A percentile compares a stretch with the other conserved stretches of the same genome.
Conservation (phyloP, 1,140 invertebrate species). For the Acromyrmex charruanus region DNA sequence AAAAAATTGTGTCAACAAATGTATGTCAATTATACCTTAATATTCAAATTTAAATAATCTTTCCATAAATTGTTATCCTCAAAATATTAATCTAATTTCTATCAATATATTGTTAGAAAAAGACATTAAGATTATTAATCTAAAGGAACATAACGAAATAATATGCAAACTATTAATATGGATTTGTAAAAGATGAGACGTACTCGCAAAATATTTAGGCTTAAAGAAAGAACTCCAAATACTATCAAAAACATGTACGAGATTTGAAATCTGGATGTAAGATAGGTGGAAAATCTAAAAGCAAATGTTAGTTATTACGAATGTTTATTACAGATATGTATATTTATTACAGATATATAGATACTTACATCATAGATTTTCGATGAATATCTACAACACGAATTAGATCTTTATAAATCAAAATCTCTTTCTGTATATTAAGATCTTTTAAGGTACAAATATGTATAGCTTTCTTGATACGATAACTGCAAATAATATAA, state of each 20-base stretch:
- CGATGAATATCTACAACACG: slow-evolving; percentile 17
- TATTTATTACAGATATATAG: neutral
- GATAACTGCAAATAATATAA: slow-evolving; percentile 22
- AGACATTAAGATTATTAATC: neutral
- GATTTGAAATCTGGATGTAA: neutral
- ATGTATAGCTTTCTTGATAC: neutral
- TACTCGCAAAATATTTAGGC: slow-evolving; percentile 20
- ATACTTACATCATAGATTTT: neutral
- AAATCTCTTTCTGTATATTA: neutral
- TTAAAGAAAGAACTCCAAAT: neutral
- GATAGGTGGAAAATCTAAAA: neutral
- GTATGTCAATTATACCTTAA: neutral
- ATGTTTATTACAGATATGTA: neutral
- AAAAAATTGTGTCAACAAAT: no score
- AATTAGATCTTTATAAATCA: neutral
- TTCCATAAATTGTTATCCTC: no score
- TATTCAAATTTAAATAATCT: neutral
- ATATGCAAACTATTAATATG: no score
- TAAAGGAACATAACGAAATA: neutral
- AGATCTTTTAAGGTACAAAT: neutral
- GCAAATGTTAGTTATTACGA: neutral
- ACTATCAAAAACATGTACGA: neutral
- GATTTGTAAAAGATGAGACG: neutral
- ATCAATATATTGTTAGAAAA: neutral
- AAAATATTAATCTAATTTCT: neutral